These are phyloP conservation scores for Crocidura indochinensis DNA, from an alignment of 2,797 vertebrate genomes.

Conservation along the genomic window DNA sequence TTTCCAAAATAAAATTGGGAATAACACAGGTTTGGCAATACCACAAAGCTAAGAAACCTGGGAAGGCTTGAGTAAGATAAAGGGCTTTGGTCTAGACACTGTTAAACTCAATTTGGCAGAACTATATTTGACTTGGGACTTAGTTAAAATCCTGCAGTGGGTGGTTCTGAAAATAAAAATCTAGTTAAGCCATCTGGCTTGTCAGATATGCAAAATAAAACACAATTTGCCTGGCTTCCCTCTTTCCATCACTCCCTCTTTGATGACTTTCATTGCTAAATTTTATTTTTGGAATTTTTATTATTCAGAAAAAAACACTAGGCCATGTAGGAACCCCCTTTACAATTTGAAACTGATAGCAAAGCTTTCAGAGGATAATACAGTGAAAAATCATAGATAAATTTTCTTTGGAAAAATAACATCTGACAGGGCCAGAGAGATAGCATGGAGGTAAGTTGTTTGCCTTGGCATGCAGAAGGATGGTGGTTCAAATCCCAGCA, in stretches of 20 bases:
- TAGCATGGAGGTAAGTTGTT: too few relatives aligned
- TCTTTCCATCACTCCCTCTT: slow-evolving; percentile 62
- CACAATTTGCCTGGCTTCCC: slow-evolving; percentile 68
- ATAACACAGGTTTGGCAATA: slow-evolving; percentile 6
- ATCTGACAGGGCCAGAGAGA: neutral
- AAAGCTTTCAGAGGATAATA: slow-evolving; percentile 62
- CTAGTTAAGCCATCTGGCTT: slow-evolving; percentile 77
- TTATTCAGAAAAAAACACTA: slow-evolving; percentile 75
- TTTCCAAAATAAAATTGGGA: neutral
- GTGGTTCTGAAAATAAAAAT: slow-evolving; percentile 82
- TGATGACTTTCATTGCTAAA: slow-evolving; percentile 60
- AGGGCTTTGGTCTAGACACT: slow-evolving; percentile 63
- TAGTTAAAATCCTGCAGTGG: slow-evolving; percentile 75
- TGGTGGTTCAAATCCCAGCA: too few relatives aligned
- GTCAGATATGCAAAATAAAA: slow-evolving; percentile 76
- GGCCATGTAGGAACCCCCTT: slow-evolving; percentile 29
- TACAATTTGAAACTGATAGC: neutral
- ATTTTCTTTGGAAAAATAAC: slow-evolving; percentile 67
- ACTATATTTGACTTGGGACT: slow-evolving; percentile 69
- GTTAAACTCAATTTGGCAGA: slow-evolving; percentile 54
- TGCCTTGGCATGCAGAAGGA: too few relatives aligned
- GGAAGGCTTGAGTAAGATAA: slow-evolving; percentile 8
- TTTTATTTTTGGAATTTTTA: slow-evolving; percentile 73
- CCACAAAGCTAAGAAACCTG: neutral
- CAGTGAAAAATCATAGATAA: slow-evolving; percentile 42